phyloP scores from a whole-genome alignment of 2,113 vertebrate genomes.

The Bujurquina vittata region DNA sequence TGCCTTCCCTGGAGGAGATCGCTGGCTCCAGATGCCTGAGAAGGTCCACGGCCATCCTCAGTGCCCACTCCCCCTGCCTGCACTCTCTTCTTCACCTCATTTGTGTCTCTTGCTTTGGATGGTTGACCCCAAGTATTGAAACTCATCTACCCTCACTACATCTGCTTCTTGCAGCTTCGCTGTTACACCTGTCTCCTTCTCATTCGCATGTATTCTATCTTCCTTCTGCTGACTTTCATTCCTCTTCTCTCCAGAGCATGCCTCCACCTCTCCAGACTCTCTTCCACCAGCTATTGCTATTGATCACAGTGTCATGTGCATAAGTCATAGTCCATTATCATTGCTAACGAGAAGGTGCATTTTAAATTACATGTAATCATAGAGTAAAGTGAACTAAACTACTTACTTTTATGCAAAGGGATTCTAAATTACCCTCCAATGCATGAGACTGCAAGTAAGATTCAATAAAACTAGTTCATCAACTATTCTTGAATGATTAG shows the following conservation, averaged over 20 bases:
- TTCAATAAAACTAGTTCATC: conserved; percentile 35
- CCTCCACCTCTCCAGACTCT: background rate
- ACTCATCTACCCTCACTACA: too few relatives aligned
- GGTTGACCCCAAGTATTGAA: too few relatives aligned
- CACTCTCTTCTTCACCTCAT: background rate
- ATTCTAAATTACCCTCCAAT: background rate
- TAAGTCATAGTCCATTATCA: background rate
- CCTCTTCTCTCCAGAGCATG: background rate
- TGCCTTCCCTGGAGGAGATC: too few relatives aligned
- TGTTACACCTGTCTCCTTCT: too few relatives aligned
- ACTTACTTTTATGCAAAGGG: background rate
- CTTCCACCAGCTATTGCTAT: background rate
- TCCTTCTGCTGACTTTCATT: background rate
- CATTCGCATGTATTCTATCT: background rate
- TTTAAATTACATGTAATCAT: background rate
- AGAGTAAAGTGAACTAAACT: background rate
- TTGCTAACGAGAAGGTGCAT: background rate
- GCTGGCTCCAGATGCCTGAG: too few relatives aligned
- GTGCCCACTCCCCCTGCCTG: background rate
- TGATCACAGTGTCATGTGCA: background rate
- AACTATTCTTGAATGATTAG: background rate
- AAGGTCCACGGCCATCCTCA: too few relatives aligned
- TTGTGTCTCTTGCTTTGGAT: background rate
- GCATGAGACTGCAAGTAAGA: background rate
- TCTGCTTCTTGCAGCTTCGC: too few relatives aligned